Conservation (phyloP, 1,140 invertebrate genomes). For the Rhopalosiphum maidis region DNA sequence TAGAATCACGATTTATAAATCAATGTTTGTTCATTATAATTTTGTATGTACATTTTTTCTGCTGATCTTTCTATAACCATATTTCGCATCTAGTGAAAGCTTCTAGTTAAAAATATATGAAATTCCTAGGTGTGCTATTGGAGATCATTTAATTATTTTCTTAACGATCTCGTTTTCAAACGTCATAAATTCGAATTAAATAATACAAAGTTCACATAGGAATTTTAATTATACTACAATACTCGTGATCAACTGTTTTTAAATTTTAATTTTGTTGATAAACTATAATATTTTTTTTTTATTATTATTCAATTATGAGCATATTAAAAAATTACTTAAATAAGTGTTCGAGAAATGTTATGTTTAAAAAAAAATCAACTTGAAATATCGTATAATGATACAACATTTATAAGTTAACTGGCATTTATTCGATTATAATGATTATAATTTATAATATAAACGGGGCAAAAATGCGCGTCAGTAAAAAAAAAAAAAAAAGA, state of each 20-base stretch:
- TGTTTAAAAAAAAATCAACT: not conserved
- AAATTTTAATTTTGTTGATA: not conserved
- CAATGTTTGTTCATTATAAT: not conserved
- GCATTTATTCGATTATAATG: not conserved
- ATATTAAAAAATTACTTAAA: not conserved
- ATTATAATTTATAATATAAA: not conserved
- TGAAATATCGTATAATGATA: not conserved
- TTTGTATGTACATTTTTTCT: not conserved
- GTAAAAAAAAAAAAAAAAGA: not conserved
- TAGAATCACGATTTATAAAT: not conserved
- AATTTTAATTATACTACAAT: not conserved
- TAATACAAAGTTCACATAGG: not conserved
- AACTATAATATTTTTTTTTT: no score
- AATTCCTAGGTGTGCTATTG: slow-evolving; percentile 2
- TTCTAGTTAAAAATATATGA: not conserved
- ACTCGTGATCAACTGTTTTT: not conserved
- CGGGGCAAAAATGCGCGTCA: not conserved
- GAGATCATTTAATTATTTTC: not conserved
- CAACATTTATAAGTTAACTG: not conserved
- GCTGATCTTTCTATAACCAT: not conserved
- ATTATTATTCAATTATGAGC: not conserved
- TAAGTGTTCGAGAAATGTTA: not conserved
- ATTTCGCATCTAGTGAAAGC: not conserved
- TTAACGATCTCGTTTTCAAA: not conserved
- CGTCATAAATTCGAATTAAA: not conserved